These are phyloP conservation scores for Monomorium pharaonis DNA, from an alignment of 1,140 invertebrate species.

Conservation along the genomic window DNA sequence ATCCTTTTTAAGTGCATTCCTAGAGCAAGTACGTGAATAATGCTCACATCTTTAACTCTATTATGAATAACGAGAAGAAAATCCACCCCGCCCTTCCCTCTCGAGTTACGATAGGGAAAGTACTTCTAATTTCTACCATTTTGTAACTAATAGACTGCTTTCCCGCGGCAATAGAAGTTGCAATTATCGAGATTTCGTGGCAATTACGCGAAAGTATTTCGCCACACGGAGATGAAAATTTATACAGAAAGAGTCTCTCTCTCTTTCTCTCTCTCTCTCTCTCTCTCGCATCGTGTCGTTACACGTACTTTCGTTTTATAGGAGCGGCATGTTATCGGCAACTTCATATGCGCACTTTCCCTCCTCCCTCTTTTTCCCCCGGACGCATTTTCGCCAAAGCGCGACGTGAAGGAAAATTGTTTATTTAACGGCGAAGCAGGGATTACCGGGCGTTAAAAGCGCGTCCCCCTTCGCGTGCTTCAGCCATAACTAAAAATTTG, in stretches of 20 bases:
- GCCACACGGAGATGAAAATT: neutral
- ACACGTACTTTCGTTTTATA: conserved; percentile 9
- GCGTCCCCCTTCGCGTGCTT: conserved; percentile 22
- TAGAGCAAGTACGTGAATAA: no score
- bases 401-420: conserved; percentile 44
- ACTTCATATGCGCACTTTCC: neutral
- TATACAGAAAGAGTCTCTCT: conserved; percentile 14
- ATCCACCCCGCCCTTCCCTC: no score
- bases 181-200: conserved; percentile 32
- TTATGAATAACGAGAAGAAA: neutral
- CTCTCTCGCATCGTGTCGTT: neutral
- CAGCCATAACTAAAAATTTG: conserved; percentile 59
- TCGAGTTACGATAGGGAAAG: neutral
- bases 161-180: neutral
- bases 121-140: neutral
- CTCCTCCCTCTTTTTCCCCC: neutral
- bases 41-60: neutral
- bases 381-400: conserved; percentile 22
- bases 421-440: conserved; percentile 52
- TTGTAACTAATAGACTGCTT: neutral
- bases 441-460: conserved; percentile 49
- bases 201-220: neutral
- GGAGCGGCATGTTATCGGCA: conserved; percentile 32
- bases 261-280: no score
- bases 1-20: no score